Evolutionary conservation across 1,140 invertebrate genomes (phyloP).

Genomic region (Drosophila virilis): DNA sequence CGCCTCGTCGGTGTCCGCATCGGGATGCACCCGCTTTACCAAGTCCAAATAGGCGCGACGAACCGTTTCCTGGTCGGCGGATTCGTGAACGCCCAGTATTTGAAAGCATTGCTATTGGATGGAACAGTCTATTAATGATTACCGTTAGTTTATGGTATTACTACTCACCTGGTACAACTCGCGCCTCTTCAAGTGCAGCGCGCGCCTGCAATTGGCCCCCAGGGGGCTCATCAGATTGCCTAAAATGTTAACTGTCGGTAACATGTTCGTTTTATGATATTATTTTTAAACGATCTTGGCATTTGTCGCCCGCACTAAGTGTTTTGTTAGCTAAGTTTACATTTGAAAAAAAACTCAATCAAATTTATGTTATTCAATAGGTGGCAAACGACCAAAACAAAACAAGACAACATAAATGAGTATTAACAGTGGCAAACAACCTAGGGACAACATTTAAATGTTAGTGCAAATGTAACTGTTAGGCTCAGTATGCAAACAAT

Average conservation of each 20-base stretch:
- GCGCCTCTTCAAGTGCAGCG: conserved; percentile 54
- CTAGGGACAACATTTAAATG: not conserved
- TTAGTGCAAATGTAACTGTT: not conserved
- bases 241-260: conserved; percentile 2
- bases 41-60: conserved; percentile 89
- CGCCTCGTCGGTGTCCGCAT: conserved; percentile 89
- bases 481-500: not conserved
- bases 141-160: not conserved
- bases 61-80: conserved; percentile 89
- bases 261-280: conserved; percentile 6
- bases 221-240: not conserved
- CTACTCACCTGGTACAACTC: conserved; percentile 58
- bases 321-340: not conserved
- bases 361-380: conserved; percentile 32
- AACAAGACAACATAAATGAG: not conserved
- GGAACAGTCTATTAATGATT: not conserved
- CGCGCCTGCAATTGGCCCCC: not conserved
- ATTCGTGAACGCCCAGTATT: conserved; percentile 87
- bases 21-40: conserved; percentile 93
- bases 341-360: not conserved
- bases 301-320: not conserved
- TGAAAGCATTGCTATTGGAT: conserved; percentile 87
- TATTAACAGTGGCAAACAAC: not conserved
- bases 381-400: conserved; percentile 17
- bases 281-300: not conserved